phyloP scores from a whole-genome alignment of 2,797 vertebrate genomes.

The Fundulus diaphanus region DNA sequence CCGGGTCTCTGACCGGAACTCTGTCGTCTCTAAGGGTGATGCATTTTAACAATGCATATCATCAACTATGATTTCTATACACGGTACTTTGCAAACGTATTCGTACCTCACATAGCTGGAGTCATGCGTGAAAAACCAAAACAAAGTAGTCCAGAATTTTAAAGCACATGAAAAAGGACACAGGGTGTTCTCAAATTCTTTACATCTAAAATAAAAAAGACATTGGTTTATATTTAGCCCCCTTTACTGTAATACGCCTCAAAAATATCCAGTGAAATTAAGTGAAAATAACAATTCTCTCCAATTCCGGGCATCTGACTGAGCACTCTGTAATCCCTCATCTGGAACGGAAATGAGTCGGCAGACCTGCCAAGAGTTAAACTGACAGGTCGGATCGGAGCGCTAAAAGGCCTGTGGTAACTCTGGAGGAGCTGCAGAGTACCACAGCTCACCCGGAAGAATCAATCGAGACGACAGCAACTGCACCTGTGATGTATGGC shows the following conservation, averaged over 20 bases:
- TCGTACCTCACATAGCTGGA: background rate
- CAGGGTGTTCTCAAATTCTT: background rate
- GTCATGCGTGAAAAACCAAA: background rate
- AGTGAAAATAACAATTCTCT: background rate
- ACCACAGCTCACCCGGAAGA: background rate
- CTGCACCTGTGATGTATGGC: no score
- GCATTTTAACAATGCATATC: conserved; percentile 3
- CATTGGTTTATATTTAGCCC: background rate
- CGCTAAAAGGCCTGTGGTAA: background rate
- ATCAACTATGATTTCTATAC: background rate
- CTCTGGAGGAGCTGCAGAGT: background rate
- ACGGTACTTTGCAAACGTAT: background rate
- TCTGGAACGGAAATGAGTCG: no score
- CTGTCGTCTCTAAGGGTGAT: background rate
- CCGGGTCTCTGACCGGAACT: no score
- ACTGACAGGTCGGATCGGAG: background rate
- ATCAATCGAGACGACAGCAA: no score
- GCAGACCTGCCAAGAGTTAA: background rate
- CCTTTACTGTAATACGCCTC: background rate
- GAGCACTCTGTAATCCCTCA: background rate
- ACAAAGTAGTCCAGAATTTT: background rate
- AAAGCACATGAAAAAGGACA: background rate
- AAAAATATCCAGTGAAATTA: background rate
- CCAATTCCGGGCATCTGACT: background rate
- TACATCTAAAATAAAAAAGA: background rate